phyloP scores from a whole-genome alignment of 2,797 vertebrate species.

The Labeo calbasu region DNA sequence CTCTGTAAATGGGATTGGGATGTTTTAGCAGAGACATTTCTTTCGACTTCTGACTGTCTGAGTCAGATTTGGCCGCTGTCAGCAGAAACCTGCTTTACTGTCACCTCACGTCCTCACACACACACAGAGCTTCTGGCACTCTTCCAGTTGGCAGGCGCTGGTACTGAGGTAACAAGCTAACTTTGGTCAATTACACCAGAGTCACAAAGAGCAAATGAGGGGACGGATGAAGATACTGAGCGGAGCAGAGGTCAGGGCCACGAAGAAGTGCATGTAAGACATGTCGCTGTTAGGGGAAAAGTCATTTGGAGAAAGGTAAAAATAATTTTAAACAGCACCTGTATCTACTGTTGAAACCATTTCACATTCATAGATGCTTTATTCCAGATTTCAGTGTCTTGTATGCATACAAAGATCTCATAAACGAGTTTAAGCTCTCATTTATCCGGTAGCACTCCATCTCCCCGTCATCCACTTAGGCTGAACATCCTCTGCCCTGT shows the following conservation, averaged over 20 bases:
- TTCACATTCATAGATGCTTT: background rate
- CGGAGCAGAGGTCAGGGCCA: conserved; percentile 17
- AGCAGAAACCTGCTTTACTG: conserved; percentile 37
- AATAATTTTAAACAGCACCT: background rate
- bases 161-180: conserved; percentile 53
- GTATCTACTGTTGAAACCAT: background rate
- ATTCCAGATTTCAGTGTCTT: background rate
- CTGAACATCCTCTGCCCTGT: background rate
- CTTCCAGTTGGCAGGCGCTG: conserved; percentile 45
- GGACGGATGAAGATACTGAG: conserved; percentile 1
- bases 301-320: background rate
- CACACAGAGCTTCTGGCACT: conserved; percentile 18
- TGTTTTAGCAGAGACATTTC: conserved; percentile 13
- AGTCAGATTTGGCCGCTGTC: background rate
- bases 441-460: background rate
- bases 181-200: conserved; percentile 50
- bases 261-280: conserved; percentile 5
- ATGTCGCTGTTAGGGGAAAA: background rate
- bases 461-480: background rate
- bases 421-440: no score
- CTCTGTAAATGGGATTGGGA: conserved; percentile 25
- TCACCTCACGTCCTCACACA: conserved; percentile 4
- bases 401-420: background rate
- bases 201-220: conserved; percentile 33
- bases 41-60: conserved; percentile 3